Conservation (phyloP, 2,797 vertebrate genomes). For the Gymnopithys bicolor region DNA sequence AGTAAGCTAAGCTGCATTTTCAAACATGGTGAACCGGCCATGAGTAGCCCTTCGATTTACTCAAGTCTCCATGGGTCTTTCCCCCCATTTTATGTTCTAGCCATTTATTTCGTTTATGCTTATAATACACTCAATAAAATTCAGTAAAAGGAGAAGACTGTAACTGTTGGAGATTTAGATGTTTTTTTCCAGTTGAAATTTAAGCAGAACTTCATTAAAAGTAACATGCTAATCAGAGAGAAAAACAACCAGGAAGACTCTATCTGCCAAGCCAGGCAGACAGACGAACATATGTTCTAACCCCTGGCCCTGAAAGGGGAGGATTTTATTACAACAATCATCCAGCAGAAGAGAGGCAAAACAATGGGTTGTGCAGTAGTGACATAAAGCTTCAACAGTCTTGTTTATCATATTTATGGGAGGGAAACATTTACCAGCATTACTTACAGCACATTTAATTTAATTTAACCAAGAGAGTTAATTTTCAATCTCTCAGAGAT, state of each 20-base stretch:
- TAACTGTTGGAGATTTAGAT: not conserved
- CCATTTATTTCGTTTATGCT: not conserved
- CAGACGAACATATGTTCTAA: not conserved
- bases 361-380: not conserved
- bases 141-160: not conserved
- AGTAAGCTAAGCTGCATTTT: not conserved
- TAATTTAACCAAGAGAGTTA: not conserved
- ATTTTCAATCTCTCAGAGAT: not conserved
- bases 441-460: not conserved
- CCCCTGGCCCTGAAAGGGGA: not conserved
- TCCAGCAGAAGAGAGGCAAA: not conserved
- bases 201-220: not conserved
- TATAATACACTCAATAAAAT: not conserved
- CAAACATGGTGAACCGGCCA: not conserved
- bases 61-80: not conserved
- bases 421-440: not conserved
- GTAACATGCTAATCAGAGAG: not conserved
- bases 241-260: not conserved
- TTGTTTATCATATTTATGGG: not conserved
- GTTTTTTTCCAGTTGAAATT: not conserved
- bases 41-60: not conserved
- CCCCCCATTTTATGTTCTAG: not conserved
- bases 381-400: not conserved
- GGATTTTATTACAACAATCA: not conserved
- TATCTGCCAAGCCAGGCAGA: not conserved